These are phyloP conservation scores for Mormyrus iriodes DNA, from an alignment of 2,113 vertebrate species.

Conservation along the genomic window DNA sequence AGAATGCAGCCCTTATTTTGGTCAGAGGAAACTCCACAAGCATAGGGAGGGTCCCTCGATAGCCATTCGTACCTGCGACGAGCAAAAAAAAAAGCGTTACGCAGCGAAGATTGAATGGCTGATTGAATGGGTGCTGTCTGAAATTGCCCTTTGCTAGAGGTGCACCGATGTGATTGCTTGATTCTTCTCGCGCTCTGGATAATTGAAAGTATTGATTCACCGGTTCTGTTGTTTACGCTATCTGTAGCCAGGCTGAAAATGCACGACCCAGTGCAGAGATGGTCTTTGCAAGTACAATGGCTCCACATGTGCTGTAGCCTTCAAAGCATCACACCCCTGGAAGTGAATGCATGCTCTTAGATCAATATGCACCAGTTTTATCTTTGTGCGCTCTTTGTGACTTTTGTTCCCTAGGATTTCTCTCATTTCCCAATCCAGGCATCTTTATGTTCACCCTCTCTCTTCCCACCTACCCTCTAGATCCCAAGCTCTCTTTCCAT, in stretches of 20 bases:
- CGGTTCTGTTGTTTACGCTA: neutral
- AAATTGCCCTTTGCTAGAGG: conserved; percentile 22
- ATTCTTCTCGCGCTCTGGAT: conserved; percentile 10
- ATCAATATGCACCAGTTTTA: neutral
- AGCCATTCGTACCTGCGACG: neutral
- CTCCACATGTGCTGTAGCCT: neutral
- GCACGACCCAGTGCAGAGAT: neutral
- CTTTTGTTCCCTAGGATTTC: neutral
- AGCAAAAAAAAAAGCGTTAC: neutral
- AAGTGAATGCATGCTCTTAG: neutral
- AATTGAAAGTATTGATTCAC: conserved; percentile 18
- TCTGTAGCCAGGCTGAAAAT: neutral
- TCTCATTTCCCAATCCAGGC: neutral
- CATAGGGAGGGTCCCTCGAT: neutral
- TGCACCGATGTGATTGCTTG: conserved; percentile 23
- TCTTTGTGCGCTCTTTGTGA: neutral
- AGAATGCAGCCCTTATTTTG: neutral
- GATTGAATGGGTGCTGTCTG: conserved; percentile 26
- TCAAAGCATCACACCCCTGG: neutral
- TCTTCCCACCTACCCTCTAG: too few relatives aligned
- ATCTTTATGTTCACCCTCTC: neutral
- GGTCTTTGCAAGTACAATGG: neutral
- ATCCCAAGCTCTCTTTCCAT: neutral
- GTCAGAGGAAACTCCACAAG: neutral
- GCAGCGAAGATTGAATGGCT: conserved; percentile 29